These are phyloP conservation scores for Eretmocerus hayati DNA, from an alignment of 2,888 invertebrate genomes.

Conservation along the genomic window DNA sequence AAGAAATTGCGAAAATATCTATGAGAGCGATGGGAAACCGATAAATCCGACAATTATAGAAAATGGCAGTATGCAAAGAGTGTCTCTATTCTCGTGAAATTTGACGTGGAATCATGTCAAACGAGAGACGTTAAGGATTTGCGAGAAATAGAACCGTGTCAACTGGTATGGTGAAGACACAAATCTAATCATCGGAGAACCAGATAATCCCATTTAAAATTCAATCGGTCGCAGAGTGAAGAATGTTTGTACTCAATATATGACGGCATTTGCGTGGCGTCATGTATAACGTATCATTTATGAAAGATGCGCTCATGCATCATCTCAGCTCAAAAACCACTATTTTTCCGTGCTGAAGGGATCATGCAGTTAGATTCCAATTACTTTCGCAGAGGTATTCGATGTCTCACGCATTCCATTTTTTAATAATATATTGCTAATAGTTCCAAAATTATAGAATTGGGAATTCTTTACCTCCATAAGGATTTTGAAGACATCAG, in stretches of 20 bases:
- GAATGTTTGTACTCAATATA: slow-evolving; percentile 26
- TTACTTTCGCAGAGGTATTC: slow-evolving; percentile 6
- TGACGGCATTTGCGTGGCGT: slow-evolving; percentile 24
- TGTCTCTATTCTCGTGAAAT: too few relatives aligned
- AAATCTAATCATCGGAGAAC: too few relatives aligned
- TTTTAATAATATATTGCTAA: background rate
- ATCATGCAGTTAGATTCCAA: background rate
- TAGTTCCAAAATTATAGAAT: background rate
- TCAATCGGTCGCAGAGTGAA: slow-evolving; percentile 28
- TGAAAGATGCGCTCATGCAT: slow-evolving; percentile 22
- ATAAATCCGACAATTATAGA: too few relatives aligned
- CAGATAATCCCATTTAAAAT: too few relatives aligned
- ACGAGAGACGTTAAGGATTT: too few relatives aligned
- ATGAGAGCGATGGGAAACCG: too few relatives aligned
- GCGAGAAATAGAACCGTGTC: too few relatives aligned
- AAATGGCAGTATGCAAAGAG: too few relatives aligned
- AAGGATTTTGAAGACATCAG: slow-evolving; percentile 4
- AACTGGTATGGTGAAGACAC: too few relatives aligned
- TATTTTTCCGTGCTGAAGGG: slow-evolving; percentile 23
- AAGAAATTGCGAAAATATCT: too few relatives aligned
- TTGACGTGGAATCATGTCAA: too few relatives aligned
- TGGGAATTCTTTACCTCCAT: background rate
- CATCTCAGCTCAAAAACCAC: slow-evolving; percentile 26
- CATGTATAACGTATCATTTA: slow-evolving; percentile 17
- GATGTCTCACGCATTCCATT: background rate